A percentile compares a stretch with the other conserved stretches of the same genome.
Conservation (phyloP, 92 coral and sea anemone species). For the Palythoa heliodiscus region DNA sequence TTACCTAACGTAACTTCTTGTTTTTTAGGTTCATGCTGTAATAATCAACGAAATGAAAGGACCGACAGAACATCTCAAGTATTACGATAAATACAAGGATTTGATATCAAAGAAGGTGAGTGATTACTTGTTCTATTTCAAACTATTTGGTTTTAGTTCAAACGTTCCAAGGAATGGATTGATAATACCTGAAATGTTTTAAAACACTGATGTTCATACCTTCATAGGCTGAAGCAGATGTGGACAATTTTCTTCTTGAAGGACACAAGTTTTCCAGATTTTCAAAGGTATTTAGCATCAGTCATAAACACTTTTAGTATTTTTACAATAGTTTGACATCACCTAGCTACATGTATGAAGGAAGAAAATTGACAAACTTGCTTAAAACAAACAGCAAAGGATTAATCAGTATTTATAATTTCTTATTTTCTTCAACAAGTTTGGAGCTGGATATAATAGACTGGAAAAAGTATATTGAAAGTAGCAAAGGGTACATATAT, state of each 20-base stretch:
- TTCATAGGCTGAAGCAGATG: slow-evolving; percentile 88
- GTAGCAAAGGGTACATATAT: too few species aligned
- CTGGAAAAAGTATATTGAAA: too few species aligned
- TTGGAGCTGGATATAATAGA: too few species aligned
- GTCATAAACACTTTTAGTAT: background rate
- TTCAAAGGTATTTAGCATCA: slow-evolving; percentile 75
- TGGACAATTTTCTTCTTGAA: slow-evolving; percentile 92
- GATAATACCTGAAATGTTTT: background rate
- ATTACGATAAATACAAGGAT: slow-evolving; percentile 91
- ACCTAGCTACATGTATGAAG: background rate
- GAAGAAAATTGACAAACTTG: too few species aligned
- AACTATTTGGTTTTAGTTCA: background rate
- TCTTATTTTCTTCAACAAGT: too few species aligned
- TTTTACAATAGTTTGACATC: background rate
- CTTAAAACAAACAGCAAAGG: too few species aligned
- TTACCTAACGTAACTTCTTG: background rate
- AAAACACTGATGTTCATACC: background rate
- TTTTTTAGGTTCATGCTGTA: slow-evolving; percentile 77
- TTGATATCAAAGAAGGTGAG: slow-evolving; percentile 84
- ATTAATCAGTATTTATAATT: too few species aligned
- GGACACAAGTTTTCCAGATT: slow-evolving; percentile 95
- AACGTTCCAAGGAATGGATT: too few species aligned
- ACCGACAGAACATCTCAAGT: slow-evolving; percentile 92
- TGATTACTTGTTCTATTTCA: background rate
- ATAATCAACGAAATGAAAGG: slow-evolving; percentile 89